These are phyloP conservation scores for Yponomeuta malinellus DNA, from an alignment of 2,888 invertebrate species.

Conservation along the genomic window DNA sequence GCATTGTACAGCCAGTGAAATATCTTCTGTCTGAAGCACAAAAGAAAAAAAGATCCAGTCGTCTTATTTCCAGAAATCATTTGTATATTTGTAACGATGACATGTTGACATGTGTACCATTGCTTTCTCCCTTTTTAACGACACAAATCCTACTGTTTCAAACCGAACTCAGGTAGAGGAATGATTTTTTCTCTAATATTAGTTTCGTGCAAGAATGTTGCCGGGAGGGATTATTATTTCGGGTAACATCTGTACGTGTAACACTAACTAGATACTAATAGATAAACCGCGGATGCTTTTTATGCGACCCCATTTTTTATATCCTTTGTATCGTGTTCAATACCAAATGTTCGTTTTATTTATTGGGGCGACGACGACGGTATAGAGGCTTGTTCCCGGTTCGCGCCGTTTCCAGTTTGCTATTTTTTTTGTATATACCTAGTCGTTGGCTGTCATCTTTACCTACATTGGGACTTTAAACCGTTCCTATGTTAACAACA, in stretches of 20 bases:
- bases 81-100: constrained; percentile 25
- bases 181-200: constrained; percentile 17
- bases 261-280: constrained; percentile 74
- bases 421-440: too few relatives aligned
- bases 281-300: constrained; percentile 73
- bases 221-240: constrained; percentile 59
- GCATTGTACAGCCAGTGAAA: background rate
- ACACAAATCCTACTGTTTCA: constrained; percentile 41
- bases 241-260: constrained; percentile 67
- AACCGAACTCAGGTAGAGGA: constrained; percentile 24
- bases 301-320: constrained; percentile 63
- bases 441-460: too few relatives aligned
- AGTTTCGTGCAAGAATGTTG: constrained; percentile 27
- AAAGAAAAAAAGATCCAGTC: constrained; percentile 19
- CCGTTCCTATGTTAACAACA: too few relatives aligned
- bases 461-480: too few relatives aligned
- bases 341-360: constrained; percentile 70
- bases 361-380: constrained; percentile 45
- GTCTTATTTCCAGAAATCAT: constrained; percentile 29
- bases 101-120: constrained; percentile 3
- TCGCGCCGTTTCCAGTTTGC: too few relatives aligned
- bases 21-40: constrained; percentile 20
- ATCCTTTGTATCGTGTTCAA: constrained; percentile 57
- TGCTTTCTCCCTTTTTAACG: constrained; percentile 33
- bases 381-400: too few relatives aligned